phyloP scores from a whole-genome alignment of 2,797 vertebrate species.

The Enteromius unitaeniatus region DNA sequence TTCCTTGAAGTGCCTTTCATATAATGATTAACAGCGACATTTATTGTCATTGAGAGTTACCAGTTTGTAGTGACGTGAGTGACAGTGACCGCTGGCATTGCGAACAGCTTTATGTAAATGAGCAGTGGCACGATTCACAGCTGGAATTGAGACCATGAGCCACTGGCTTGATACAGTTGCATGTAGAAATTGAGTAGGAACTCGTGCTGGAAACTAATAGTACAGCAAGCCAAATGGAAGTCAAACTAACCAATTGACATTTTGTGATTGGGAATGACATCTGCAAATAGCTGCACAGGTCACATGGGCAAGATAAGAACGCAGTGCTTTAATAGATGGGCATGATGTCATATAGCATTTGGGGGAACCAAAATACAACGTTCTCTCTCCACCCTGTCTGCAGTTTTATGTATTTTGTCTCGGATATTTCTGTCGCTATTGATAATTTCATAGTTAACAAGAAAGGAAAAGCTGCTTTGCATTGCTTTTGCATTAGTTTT shows the following conservation, averaged over 20 bases:
- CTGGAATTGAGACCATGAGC: background rate
- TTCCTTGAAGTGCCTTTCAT: background rate
- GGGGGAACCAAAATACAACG: background rate
- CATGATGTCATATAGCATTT: background rate
- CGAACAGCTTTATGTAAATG: slow-evolving; percentile 12
- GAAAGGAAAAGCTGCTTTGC: background rate
- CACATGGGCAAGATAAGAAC: background rate
- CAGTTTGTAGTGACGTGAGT: background rate
- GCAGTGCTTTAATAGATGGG: background rate
- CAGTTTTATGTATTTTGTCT: background rate
- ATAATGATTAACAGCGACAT: background rate
- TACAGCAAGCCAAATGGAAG: background rate
- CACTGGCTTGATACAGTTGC: background rate
- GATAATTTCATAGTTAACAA: background rate
- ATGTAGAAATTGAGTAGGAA: background rate
- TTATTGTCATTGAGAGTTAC: slow-evolving; percentile 11
- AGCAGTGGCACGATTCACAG: background rate
- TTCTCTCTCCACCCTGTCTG: background rate
- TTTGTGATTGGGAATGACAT: background rate
- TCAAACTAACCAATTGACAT: background rate
- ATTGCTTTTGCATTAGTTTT: background rate
- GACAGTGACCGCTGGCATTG: background rate
- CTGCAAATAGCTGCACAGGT: background rate
- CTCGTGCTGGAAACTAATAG: background rate
- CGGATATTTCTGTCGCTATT: background rate